Conservation (phyloP, 2,797 vertebrate genomes). For the Chelon auratus region DNA sequence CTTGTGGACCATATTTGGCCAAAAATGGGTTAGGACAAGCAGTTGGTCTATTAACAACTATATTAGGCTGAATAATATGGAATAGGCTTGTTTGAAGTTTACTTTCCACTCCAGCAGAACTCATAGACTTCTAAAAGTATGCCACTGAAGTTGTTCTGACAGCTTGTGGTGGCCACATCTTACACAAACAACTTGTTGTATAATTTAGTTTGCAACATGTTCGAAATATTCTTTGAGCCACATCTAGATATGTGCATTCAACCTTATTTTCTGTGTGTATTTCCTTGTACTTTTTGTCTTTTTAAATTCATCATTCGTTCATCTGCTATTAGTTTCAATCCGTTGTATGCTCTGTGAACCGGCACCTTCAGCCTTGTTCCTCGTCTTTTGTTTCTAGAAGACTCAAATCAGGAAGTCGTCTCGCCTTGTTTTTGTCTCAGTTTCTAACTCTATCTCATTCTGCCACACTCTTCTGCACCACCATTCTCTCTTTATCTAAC, state of each 20-base stretch:
- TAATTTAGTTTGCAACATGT: no score
- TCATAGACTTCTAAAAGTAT: no score
- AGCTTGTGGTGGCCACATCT: no score
- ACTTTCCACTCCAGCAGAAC: not conserved
- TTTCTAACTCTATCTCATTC: constrained; percentile 3
- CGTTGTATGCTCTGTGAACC: not conserved
- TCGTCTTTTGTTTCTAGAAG: constrained; percentile 2
- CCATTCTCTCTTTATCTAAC: not conserved
- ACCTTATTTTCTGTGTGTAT: no score
- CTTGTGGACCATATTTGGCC: no score
- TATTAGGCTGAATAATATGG: not conserved
- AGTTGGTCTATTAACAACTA: not conserved
- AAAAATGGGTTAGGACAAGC: not conserved
- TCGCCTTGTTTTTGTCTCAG: constrained; percentile 17
- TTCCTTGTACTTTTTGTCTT: no score
- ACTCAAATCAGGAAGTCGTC: constrained; percentile 46
- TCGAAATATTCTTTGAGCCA: no score
- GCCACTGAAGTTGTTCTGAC: no score
- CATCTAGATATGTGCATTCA: no score
- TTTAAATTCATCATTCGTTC: no score
- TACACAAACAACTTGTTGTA: no score
- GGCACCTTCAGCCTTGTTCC: not conserved
- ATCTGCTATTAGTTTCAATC: no score
- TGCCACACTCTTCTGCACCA: constrained; percentile 23
- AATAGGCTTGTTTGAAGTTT: not conserved